phyloP scores from a whole-genome alignment of 64 coral and sea anemone genomes.

The Acropora tenuis region DNA sequence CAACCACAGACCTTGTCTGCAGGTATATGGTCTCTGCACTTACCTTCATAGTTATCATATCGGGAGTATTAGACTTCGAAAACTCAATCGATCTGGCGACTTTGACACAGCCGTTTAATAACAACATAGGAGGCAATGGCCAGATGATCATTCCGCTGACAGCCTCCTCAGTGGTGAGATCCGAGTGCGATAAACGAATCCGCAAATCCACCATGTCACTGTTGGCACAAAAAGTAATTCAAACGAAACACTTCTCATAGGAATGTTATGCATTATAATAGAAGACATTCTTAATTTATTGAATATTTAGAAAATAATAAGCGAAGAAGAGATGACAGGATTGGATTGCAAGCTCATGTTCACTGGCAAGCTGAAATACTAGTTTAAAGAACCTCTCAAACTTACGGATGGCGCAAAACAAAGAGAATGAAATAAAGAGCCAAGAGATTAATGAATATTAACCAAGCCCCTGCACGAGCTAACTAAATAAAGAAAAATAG shows the following conservation, averaged over 20 bases:
- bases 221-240: background rate
- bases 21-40: background rate
- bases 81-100: background rate
- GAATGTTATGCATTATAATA: background rate
- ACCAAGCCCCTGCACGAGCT: no score
- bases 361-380: no score
- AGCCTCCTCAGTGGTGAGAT: constrained; percentile 25
- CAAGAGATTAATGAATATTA: no score
- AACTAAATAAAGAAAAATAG: no score
- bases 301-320: background rate
- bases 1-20: no score
- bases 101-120: background rate
- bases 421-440: no score
- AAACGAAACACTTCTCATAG: background rate
- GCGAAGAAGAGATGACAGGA: background rate
- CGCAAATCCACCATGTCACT: constrained; percentile 19
- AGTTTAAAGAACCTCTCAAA: no score
- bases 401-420: no score
- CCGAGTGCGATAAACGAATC: constrained; percentile 19
- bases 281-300: background rate
- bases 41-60: constrained; percentile 12
- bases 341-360: no score
- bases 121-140: constrained; percentile 45
- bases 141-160: constrained; percentile 47
- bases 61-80: background rate